Evolutionary conservation across 1,140 invertebrate genomes (phyloP).

Genomic region (Akabosia matsudoensis): DNA sequence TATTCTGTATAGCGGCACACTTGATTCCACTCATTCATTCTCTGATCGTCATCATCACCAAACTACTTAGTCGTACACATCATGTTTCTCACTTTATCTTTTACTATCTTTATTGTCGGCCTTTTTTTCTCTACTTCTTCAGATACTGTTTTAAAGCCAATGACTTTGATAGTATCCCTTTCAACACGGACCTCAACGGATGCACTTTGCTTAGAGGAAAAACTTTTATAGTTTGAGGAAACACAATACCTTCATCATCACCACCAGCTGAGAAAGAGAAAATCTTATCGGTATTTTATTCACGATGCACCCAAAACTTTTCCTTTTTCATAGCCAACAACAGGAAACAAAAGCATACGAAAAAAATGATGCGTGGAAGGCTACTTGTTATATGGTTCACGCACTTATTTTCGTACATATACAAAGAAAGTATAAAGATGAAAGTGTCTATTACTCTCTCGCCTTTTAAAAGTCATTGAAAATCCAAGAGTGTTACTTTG

Average conservation of each 20-base stretch:
- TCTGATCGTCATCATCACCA: background rate
- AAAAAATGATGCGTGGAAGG: background rate
- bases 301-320: conserved; percentile 20
- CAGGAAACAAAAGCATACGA: background rate
- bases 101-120: background rate
- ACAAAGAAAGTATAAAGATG: no score
- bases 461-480: background rate
- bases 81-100: background rate
- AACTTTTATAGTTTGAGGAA: background rate
- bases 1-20: no score
- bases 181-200: background rate
- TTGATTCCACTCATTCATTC: background rate
- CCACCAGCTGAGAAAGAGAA: conserved; percentile 12
- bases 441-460: no score
- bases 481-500: background rate
- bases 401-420: no score
- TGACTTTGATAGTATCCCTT: background rate
- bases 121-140: background rate
- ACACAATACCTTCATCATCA: conserved; percentile 7
- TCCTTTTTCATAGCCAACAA: background rate
- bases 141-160: no score
- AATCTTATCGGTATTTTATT: conserved; percentile 17
- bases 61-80: background rate
- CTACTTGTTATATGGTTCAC: no score
- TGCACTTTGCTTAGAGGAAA: background rate